These are phyloP conservation scores for Sceliomorpha sp. DNA, from an alignment of 2,888 invertebrate species.

Conservation along the genomic window DNA sequence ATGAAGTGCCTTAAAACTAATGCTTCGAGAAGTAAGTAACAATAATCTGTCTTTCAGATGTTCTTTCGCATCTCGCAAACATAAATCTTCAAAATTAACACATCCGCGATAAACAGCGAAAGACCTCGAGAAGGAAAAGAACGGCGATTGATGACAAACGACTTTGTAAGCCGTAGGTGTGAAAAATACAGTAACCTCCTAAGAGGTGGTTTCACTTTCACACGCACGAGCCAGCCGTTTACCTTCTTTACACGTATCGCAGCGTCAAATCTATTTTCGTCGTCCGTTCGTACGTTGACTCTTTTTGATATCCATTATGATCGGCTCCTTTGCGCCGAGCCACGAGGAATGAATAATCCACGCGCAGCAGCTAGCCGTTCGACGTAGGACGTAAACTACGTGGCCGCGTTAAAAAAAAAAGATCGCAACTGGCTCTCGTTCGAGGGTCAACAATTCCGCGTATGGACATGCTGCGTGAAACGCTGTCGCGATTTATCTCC, in stretches of 20 bases:
- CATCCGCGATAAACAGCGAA: no score
- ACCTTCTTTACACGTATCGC: slow-evolving; percentile 3
- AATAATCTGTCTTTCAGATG: no score
- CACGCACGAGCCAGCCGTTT: slow-evolving; percentile 1
- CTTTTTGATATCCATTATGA: slow-evolving; percentile 23
- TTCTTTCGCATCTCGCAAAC: no score
- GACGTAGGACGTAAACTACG: slow-evolving; percentile 32
- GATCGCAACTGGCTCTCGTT: slow-evolving; percentile 39
- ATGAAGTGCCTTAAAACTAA: no score
- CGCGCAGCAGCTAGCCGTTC: slow-evolving; percentile 14
- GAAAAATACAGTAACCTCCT: neutral
- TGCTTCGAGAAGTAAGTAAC: no score
- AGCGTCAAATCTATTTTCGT: slow-evolving; percentile 26
- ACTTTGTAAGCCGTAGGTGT: no score
- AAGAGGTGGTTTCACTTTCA: neutral
- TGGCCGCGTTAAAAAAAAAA: slow-evolving; percentile 35
- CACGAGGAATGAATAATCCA: slow-evolving; percentile 28
- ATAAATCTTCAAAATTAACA: no score
- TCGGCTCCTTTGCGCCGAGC: slow-evolving; percentile 25
- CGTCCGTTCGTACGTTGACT: slow-evolving; percentile 4
- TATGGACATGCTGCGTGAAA: slow-evolving; percentile 47
- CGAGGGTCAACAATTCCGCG: slow-evolving; percentile 48
- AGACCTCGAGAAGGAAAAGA: no score
- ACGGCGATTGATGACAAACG: no score
- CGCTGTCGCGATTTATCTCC: slow-evolving; percentile 43